Percentiles rank a stretch among this genome's conserved stretches.
These are phyloP conservation scores for Linepithema humile DNA, from an alignment of 1,140 invertebrate genomes.

Conservation along the genomic window DNA sequence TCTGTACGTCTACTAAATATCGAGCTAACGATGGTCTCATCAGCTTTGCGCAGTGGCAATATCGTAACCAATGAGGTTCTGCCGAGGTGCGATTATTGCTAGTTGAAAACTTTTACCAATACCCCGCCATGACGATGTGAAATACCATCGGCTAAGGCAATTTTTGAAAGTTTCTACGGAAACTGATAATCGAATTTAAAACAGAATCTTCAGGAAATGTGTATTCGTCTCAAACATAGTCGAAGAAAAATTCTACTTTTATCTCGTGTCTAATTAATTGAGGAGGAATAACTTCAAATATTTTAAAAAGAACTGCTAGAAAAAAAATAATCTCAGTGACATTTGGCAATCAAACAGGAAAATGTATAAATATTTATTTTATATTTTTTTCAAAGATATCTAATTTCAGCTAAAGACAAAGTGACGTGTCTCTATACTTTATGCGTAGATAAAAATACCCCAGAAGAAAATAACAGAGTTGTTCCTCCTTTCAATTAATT, in stretches of 20 bases:
- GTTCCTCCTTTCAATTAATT: too few species aligned
- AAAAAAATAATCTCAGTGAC: background rate
- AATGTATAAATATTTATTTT: background rate
- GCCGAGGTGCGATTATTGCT: constrained; percentile 95
- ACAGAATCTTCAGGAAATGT: too few species aligned
- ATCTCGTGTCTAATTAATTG: too few species aligned
- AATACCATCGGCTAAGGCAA: constrained; percentile 95
- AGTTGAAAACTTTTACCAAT: constrained; percentile 97
- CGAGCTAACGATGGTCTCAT: background rate
- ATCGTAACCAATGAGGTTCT: constrained; percentile 94
- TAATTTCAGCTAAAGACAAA: background rate
- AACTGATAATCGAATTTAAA: constrained; percentile 70
- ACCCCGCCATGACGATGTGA: constrained; percentile 96
- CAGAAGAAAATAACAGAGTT: too few species aligned
- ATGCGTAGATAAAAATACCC: background rate
- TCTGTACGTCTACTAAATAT: constrained; percentile 53
- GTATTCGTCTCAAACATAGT: too few species aligned
- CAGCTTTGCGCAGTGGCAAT: constrained; percentile 92
- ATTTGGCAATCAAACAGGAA: background rate
- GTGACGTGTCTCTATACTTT: background rate
- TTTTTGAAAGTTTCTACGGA: constrained; percentile 87
- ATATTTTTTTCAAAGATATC: background rate
- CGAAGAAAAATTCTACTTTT: too few species aligned
- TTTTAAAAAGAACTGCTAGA: background rate
- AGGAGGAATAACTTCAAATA: too few species aligned